Evolutionary conservation across 2,113 vertebrate species (phyloP).

Genomic region (Thalassarche chlororhynchos): DNA sequence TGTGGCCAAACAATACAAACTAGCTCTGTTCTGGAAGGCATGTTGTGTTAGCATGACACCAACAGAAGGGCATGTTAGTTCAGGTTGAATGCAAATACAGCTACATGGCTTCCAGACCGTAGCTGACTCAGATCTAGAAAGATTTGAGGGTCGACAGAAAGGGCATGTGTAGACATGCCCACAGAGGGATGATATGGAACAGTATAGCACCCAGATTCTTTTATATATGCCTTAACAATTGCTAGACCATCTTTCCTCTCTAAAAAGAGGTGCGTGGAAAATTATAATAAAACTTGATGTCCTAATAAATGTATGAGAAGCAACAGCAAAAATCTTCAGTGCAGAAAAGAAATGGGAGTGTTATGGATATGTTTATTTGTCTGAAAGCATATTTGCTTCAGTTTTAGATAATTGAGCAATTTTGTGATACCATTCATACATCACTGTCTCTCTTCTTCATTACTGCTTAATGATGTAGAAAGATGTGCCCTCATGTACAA

Average conservation of each 20-base stretch:
- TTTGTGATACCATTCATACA: not conserved
- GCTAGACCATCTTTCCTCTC: not conserved
- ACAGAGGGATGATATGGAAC: not conserved
- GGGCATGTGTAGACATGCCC: not conserved
- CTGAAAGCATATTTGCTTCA: not conserved
- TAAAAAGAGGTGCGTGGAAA: not conserved
- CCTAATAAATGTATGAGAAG: not conserved
- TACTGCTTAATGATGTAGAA: not conserved
- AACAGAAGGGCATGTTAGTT: not conserved
- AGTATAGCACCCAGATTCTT: not conserved
- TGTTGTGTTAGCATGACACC: not conserved
- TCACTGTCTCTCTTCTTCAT: not conserved
- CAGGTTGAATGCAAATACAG: not conserved
- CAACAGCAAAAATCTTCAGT: not conserved
- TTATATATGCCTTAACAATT: not conserved
- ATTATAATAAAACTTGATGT: not conserved
- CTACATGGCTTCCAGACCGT: not conserved
- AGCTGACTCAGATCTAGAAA: not conserved
- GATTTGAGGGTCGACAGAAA: fast-evolving
- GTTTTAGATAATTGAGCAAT: not conserved
- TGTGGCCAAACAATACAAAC: not conserved
- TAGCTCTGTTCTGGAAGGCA: not conserved
- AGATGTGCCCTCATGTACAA: not conserved
- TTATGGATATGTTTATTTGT: not conserved
- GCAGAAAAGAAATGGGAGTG: not conserved